Conservation (phyloP, 1,140 invertebrate species). For the Drosophila pallidifrons region DNA sequence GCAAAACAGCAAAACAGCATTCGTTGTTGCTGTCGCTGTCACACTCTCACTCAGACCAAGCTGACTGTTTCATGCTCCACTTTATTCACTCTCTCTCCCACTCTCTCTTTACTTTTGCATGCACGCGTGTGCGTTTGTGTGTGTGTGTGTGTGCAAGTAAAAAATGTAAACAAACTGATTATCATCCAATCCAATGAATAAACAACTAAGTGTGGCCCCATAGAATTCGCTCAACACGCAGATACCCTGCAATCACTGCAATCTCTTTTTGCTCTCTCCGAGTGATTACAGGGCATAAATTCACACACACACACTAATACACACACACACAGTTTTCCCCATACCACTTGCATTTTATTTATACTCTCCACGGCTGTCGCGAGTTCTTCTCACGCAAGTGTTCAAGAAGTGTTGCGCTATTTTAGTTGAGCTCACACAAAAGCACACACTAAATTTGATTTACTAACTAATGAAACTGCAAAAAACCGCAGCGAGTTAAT, state of each 20-base stretch:
- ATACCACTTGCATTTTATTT: conserved; percentile 12
- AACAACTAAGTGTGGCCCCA: conserved; percentile 69
- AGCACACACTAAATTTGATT: conserved; percentile 33
- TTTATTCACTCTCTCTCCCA: conserved; percentile 48
- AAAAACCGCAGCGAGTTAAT: conserved; percentile 49
- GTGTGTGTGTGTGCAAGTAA: conserved; percentile 65
- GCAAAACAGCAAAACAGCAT: conserved; percentile 6
- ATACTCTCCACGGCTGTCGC: conserved; percentile 1
- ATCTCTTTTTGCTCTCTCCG: not conserved
- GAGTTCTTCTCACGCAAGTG: conserved; percentile 60
- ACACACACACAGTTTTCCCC: not conserved
- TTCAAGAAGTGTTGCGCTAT: conserved; percentile 53
- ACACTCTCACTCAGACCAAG: not conserved
- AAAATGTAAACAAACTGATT: conserved; percentile 85
- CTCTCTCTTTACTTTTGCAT: conserved; percentile 26
- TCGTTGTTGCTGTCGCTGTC: not conserved
- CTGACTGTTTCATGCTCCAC: not conserved
- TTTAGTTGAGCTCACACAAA: conserved; percentile 52
- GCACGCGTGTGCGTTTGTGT: conserved; percentile 12
- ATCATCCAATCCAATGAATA: conserved; percentile 84
- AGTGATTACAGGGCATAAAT: not conserved
- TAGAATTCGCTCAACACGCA: not conserved
- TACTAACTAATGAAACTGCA: conserved; percentile 70
- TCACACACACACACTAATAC: not conserved
- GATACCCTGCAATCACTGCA: conserved; percentile 11